Evolutionary conservation across 1,140 invertebrate genomes (phyloP).

Genomic region (Meteorus sp.): DNA sequence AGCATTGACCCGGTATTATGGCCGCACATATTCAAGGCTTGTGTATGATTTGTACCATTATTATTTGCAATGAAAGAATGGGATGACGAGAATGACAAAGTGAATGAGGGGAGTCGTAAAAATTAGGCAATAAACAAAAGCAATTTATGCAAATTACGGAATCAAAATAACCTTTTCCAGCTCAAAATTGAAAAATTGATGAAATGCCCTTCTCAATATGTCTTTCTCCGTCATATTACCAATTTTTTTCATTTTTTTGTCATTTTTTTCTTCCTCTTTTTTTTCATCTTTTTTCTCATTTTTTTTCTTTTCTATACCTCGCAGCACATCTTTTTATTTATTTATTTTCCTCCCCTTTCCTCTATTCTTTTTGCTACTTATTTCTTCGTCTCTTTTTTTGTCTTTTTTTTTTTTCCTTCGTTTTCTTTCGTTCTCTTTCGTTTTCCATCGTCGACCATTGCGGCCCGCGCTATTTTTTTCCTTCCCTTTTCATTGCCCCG

Average conservation of each 20-base stretch:
- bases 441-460: conserved; percentile 27
- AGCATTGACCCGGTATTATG: no score
- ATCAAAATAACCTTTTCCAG: no score
- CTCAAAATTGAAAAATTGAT: no score
- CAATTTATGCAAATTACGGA: no score
- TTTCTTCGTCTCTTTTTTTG: conserved; percentile 17
- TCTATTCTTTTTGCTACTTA: conserved; percentile 31
- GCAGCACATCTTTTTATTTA: conserved; percentile 17
- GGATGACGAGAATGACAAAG: no score
- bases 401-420: conserved; percentile 20
- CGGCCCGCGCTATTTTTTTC: conserved; percentile 33
- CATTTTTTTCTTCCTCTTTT: not conserved
- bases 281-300: conserved; percentile 18
- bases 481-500: conserved; percentile 33
- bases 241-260: conserved; percentile 10
- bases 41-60: not conserved
- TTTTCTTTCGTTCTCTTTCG: conserved; percentile 24
- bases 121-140: no score
- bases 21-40: no score
- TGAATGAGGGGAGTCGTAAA: no score
- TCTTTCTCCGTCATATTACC: no score
- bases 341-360: conserved; percentile 24
- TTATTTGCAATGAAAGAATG: no score
- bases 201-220: no score
- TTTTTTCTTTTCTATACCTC: conserved; percentile 23